Conservation (phyloP, 2,113 vertebrate species). For the Megatriorchis doriae region DNA sequence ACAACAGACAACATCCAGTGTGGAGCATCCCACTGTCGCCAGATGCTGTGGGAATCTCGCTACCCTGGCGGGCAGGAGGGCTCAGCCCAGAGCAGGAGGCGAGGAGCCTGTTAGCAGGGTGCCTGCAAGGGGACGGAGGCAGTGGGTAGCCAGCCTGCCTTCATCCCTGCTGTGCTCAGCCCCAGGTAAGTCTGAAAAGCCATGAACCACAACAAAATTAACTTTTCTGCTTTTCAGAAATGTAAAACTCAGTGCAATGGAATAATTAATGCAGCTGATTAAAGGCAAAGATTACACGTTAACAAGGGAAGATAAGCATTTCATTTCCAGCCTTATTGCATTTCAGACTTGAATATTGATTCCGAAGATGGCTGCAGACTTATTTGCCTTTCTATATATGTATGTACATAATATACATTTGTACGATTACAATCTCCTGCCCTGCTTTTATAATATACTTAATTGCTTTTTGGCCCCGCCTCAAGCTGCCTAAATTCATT, state of each 20-base stretch:
- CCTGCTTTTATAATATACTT: conserved; percentile 1
- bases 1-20: conserved; percentile 32
- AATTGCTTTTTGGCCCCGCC: not conserved
- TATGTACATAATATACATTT: not conserved
- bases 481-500: not conserved
- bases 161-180: not conserved
- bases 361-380: not conserved
- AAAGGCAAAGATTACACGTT: not conserved
- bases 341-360: conserved; percentile 7
- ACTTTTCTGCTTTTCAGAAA: not conserved
- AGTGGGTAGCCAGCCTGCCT: not conserved
- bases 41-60: not conserved
- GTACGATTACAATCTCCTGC: conserved; percentile 33
- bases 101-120: not conserved
- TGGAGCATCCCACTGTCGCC: not conserved
- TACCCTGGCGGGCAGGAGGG: not conserved
- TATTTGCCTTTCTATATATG: not conserved
- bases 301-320: conserved; percentile 25
- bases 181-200: not conserved
- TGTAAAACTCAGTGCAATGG: not conserved
- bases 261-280: conserved; percentile 21
- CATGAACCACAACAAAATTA: not conserved
- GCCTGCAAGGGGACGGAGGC: not conserved
- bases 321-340: conserved; percentile 5
- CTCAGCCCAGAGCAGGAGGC: not conserved